These are phyloP conservation scores for Endotricha flammealis DNA, from an alignment of 2,888 invertebrate genomes.

Conservation along the genomic window DNA sequence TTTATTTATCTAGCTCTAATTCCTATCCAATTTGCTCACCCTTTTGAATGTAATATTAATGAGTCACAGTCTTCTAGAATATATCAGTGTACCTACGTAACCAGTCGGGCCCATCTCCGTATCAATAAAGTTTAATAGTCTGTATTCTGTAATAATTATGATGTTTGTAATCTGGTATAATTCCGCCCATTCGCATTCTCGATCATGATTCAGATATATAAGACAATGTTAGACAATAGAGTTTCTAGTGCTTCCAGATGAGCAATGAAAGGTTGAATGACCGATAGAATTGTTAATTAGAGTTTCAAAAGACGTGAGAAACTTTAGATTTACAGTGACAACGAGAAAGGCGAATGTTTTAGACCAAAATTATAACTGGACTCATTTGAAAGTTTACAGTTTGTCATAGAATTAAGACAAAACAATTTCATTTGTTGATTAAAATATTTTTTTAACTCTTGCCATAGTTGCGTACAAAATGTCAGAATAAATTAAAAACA, in stretches of 20 bases:
- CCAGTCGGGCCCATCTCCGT: too few relatives aligned
- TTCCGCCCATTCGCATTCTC: slow-evolving; percentile 15
- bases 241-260: slow-evolving; percentile 11
- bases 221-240: slow-evolving; percentile 16
- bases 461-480: too few relatives aligned
- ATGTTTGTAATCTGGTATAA: slow-evolving; percentile 8
- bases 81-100: too few relatives aligned
- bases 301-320: slow-evolving; percentile 25
- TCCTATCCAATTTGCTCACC: too few relatives aligned
- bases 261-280: slow-evolving; percentile 24
- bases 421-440: too few relatives aligned
- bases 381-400: background rate
- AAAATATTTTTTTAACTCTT: too few relatives aligned
- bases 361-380: slow-evolving; percentile 14
- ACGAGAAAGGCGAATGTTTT: slow-evolving; percentile 17
- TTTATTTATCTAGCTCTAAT: too few relatives aligned
- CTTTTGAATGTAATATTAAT: too few relatives aligned
- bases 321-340: slow-evolving; percentile 28
- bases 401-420: too few relatives aligned
- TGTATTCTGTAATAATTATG: slow-evolving; percentile 12
- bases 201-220: slow-evolving; percentile 17
- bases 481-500: too few relatives aligned
- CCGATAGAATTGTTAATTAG: slow-evolving; percentile 26
- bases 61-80: too few relatives aligned
- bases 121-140: slow-evolving; percentile 18